Percentiles rank a stretch among this genome's conserved stretches.
Evolutionary conservation across 2,113 vertebrate species (phyloP).

Genomic region (Motacilla alba): DNA sequence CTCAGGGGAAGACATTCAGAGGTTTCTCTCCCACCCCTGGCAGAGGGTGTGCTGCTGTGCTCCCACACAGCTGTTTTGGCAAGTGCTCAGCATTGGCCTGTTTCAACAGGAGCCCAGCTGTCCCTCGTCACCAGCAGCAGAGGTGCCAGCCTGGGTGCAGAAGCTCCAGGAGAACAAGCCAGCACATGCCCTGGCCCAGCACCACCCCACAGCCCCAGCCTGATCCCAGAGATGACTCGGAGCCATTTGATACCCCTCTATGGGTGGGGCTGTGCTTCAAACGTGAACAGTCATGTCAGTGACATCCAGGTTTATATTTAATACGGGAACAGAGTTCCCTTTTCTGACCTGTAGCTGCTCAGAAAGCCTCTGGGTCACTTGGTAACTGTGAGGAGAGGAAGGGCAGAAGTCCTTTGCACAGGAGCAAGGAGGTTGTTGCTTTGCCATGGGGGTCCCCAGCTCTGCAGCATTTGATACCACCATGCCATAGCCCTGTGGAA

Average conservation of each 20-base stretch:
- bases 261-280: background rate
- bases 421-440: background rate
- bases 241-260: background rate
- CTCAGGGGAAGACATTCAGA: background rate
- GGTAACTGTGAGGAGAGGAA: background rate
- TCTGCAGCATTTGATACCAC: background rate
- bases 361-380: background rate
- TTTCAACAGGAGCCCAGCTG: background rate
- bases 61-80: background rate
- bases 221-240: background rate
- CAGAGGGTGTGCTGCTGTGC: background rate
- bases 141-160: background rate
- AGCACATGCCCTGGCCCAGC: background rate
- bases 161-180: background rate
- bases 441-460: background rate
- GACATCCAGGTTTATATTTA: background rate
- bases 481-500: fast-evolving
- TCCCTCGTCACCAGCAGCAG: background rate
- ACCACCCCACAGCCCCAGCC: background rate
- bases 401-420: background rate
- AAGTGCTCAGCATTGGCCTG: background rate
- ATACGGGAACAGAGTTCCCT: background rate
- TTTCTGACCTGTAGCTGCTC: background rate
- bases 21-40: background rate
- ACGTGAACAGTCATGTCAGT: background rate